A percentile compares a stretch with the other conserved stretches of the same genome.
phyloP scores from a whole-genome alignment of 2,888 invertebrate genomes.

The Nysson spinosus region DNA sequence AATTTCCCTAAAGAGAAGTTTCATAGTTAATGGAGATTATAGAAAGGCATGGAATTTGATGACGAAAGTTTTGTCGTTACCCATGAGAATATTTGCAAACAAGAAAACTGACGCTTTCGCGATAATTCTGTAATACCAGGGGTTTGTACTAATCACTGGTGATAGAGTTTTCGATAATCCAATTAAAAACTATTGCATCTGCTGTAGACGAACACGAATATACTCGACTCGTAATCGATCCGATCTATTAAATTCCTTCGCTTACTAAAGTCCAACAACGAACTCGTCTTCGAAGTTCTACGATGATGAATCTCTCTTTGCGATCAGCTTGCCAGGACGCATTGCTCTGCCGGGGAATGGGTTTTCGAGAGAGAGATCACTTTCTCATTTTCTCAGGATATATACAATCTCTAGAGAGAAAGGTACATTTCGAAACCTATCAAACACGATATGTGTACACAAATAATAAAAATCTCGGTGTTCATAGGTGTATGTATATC shows the following conservation, averaged over 20 bases:
- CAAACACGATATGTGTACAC: not conserved
- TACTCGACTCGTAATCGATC: slow-evolving; percentile 4
- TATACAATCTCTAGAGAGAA: not conserved
- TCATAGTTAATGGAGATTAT: too few relatives aligned
- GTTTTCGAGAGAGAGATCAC: not conserved
- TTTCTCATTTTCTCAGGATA: not conserved
- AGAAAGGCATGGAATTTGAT: too few relatives aligned
- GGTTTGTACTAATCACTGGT: not conserved
- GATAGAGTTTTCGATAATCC: slow-evolving; percentile 5
- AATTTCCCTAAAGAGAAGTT: too few relatives aligned
- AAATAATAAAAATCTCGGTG: not conserved
- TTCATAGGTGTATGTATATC: too few relatives aligned
- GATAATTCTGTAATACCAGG: too few relatives aligned
- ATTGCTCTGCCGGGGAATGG: not conserved
- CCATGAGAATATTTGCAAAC: not conserved
- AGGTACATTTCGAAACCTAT: not conserved
- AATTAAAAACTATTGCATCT: slow-evolving; percentile 18
- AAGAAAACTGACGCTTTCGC: not conserved
- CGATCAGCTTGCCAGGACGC: not conserved
- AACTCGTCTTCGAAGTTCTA: slow-evolving; percentile 4
- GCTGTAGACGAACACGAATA: not conserved
- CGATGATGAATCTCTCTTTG: not conserved
- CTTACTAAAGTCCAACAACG: not conserved
- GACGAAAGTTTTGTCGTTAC: not conserved
- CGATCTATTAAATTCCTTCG: slow-evolving; percentile 8